These are phyloP conservation scores for Nemoura dubitans DNA, from an alignment of 2,888 invertebrate genomes.

Conservation along the genomic window DNA sequence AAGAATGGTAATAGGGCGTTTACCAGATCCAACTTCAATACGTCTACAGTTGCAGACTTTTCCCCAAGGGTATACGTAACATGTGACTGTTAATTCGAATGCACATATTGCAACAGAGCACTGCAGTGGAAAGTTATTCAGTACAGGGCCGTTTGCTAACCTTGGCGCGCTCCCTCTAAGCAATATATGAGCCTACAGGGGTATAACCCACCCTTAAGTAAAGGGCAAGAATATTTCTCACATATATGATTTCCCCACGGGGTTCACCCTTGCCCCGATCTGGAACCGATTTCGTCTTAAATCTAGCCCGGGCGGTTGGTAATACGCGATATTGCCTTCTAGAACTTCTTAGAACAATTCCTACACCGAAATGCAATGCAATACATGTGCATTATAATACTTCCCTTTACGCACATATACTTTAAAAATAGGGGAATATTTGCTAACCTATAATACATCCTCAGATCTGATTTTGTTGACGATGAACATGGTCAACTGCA, in stretches of 20 bases:
- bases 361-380: too few relatives aligned
- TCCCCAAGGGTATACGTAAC: too few relatives aligned
- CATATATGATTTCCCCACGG: conserved; percentile 26
- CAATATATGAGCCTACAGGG: conserved; percentile 10
- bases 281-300: conserved; percentile 17
- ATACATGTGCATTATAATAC: too few relatives aligned
- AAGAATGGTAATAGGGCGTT: too few relatives aligned
- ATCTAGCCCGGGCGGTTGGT: neutral
- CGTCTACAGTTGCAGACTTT: too few relatives aligned
- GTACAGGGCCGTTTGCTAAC: neutral
- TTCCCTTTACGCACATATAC: too few relatives aligned
- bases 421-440: too few relatives aligned
- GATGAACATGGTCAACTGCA: too few relatives aligned
- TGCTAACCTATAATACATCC: too few relatives aligned
- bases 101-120: neutral
- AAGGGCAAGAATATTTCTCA: neutral
- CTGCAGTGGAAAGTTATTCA: neutral
- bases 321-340: neutral
- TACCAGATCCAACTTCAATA: too few relatives aligned
- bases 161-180: neutral
- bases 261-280: neutral
- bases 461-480: too few relatives aligned
- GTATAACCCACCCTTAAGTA: neutral
- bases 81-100: too few relatives aligned
- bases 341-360: neutral